phyloP scores from a whole-genome alignment of 2,888 invertebrate genomes.

The Metellina segmentata region DNA sequence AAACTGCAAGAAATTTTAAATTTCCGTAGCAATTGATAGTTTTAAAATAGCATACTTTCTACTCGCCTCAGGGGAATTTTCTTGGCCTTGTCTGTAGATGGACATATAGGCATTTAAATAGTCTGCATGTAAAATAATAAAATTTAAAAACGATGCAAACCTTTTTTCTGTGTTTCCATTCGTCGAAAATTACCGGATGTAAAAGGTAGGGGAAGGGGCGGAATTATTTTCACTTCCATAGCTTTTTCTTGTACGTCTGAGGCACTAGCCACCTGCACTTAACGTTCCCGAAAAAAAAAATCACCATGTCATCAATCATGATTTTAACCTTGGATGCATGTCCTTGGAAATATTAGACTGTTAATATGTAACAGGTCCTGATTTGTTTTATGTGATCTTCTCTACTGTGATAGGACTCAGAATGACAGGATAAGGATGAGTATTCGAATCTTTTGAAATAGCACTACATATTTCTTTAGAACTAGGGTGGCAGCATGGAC shows the following conservation, averaged over 20 bases:
- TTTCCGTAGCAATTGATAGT: no score
- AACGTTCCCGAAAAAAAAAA: background rate
- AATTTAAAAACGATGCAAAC: background rate
- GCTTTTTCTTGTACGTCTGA: constrained; percentile 3
- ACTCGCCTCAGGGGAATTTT: no score
- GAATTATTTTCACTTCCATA: background rate
- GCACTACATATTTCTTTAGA: background rate
- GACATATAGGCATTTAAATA: no score
- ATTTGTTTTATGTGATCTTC: constrained; percentile 15
- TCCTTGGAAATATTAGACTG: background rate
- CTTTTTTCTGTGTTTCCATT: background rate
- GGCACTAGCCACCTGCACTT: background rate
- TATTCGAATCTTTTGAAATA: background rate
- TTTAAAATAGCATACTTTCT: no score
- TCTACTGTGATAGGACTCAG: background rate
- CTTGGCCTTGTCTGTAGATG: no score
- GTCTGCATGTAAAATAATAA: no score
- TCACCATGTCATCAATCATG: background rate
- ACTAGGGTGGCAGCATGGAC: background rate
- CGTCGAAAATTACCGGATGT: constrained; percentile 1
- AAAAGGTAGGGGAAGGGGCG: background rate
- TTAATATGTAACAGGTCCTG: constrained; percentile 5
- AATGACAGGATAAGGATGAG: background rate
- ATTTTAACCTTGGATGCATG: background rate
- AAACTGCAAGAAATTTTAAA: no score